Percentiles rank a stretch among this genome's conserved stretches.
Conservation (phyloP, 1,140 invertebrate species). For the Bathynomus jamesi region DNA sequence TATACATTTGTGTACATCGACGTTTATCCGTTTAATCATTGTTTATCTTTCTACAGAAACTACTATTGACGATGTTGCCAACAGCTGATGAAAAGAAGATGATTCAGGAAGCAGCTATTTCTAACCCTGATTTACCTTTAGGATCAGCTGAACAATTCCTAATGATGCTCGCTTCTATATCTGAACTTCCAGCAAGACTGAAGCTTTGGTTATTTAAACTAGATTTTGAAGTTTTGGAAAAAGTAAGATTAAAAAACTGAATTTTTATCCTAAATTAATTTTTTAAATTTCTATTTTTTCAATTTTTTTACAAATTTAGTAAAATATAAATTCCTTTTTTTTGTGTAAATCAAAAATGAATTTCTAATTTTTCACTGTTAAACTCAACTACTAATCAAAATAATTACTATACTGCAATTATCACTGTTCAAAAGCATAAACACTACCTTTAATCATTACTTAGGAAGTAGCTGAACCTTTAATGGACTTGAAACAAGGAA, state of each 20-base stretch:
- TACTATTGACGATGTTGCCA: constrained; percentile 87
- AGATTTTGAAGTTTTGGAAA: constrained; percentile 93
- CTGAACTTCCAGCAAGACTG: constrained; percentile 85
- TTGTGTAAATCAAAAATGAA: too few species aligned
- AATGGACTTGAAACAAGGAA: constrained; percentile 95
- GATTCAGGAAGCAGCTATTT: constrained; percentile 90
- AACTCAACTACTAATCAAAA: too few species aligned
- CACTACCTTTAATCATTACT: too few species aligned
- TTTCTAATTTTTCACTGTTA: too few species aligned
- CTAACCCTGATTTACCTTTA: constrained; percentile 88
- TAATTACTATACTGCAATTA: too few species aligned
- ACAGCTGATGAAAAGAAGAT: constrained; percentile 91
- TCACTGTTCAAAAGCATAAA: too few species aligned
- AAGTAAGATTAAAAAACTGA: constrained; percentile 50
- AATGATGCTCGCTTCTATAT: constrained; percentile 88
- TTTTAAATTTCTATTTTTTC: not conserved
- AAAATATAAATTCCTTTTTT: too few species aligned
- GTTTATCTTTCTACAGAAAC: too few species aligned
- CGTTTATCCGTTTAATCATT: too few species aligned
- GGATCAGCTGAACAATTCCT: constrained; percentile 98
- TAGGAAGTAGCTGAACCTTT: constrained; percentile 96
- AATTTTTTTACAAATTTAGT: not conserved
- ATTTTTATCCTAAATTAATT: constrained; percentile 3
- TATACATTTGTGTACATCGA: too few species aligned
- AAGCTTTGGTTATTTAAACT: constrained; percentile 98